Evolutionary conservation across 1,140 invertebrate genomes (phyloP), one percentile per base, ranked within the genome.

Genomic region (Dreissena polymorpha): DNA sequence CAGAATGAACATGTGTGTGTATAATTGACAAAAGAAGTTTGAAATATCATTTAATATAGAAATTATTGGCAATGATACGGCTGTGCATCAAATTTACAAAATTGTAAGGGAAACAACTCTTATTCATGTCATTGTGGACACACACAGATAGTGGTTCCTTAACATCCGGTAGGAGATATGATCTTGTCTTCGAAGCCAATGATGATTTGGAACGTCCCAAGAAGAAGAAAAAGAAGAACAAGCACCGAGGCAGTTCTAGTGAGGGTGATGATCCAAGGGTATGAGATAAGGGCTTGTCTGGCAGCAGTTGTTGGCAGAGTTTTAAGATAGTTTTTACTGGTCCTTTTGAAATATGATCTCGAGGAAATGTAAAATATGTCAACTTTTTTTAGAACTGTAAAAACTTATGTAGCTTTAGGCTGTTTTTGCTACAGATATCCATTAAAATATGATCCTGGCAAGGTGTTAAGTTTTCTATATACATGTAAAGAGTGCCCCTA

Each of bases 141-240:
- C 2, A 39, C 3, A 39, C 39, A 5, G 39, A 27, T 25, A 60
- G 21, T 10, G 6, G 83, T 73, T 71, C 68, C 77, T 87, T 73
- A 81, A 83, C 67, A n/a, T 13, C 21, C 13, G 25, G 18, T 73
- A 89, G 88, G 84, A 83, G 83, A 49, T 90, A 90, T 88, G 89
- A 90, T 50, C 71, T 89, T 50, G 86, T 89, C 12, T 90, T 89
- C 86, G 88, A 87, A 70, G 87, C 85, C 13, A 75, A 84, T 51
- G 87, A 85, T 14, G 76, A 84, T n/a, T 50, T 53, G 50, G 73
- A 80, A 21, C 25, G 77, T 29, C 84, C 81, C 51, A 82, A 73
- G 10, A 85, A 78, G 76, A 69, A 84, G 12, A 85, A 86, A 39
- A 85, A 88, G 67, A 73, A 86, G 70, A 83, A 81, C 71, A 81